Base-by-base conservation (phyloP, 2,797 vertebrate genomes). In the Morus bassanus region DNA sequence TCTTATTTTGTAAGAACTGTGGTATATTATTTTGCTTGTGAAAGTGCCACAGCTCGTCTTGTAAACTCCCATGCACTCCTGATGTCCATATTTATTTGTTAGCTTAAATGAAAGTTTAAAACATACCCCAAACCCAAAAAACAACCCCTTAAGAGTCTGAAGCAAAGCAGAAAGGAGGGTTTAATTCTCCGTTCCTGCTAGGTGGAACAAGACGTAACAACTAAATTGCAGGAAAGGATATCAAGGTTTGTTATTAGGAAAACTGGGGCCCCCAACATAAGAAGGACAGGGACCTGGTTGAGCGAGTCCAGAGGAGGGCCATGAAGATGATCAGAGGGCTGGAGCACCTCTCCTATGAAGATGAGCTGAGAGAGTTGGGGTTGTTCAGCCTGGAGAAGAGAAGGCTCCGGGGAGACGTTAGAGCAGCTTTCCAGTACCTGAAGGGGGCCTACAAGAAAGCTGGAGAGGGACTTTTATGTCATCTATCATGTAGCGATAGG, bases 81-180 rank as follows among this genome's bases (percentile, higher is more conserved):
- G 14, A 64, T 10, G 7, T 28, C 25, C 6, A 2, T 11, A 31
- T 30, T n/a, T 50, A 18, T 60, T 54, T 56, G 24, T 24, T 45
- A 45, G 16, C n/a, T 65, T 60, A 23, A 69, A 63, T 41, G 10
- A 60, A 59, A 30, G 9, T 31, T 45, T 19, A 61, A 67, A 82
- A 33, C 0, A 0, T 28, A 3, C 9, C 30, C 28, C 45, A 91
- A 50, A 27, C 10, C 10, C 43, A 4, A 21, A 25, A 41, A 50
- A 7, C 5, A 74, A 72, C 7, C 24, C 17, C 7, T 51, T 30
- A 17, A 16, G 50, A 13, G 17, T 31, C n/a, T 35, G 37, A 54
- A 37, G 19, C 28, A 50, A 85, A 50, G 37, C 11, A 28, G 22
- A 61, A 86, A 80, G 22, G 21, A 39, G 46, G 9, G 6, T 31